These are phyloP conservation scores for Periplaneta americana DNA, from an alignment of 1,140 invertebrate species.

Conservation along the genomic window DNA sequence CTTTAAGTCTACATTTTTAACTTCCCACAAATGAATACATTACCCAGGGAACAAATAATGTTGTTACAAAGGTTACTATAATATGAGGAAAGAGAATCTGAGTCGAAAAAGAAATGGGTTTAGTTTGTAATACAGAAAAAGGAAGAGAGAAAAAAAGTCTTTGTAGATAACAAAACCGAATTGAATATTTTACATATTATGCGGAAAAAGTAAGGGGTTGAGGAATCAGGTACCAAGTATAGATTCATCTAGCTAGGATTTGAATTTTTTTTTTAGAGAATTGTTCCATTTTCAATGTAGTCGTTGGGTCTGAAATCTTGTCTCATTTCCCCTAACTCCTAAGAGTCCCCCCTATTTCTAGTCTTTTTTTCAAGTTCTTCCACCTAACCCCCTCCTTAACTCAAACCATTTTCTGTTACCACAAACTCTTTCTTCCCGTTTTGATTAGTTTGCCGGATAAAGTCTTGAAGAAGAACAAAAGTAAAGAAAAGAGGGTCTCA, in stretches of 20 bases:
- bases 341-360: neutral
- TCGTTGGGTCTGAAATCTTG: neutral
- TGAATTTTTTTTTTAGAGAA: slow-evolving; percentile 1
- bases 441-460: slow-evolving; percentile 14
- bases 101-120: neutral
- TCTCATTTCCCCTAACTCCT: neutral
- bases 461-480: neutral
- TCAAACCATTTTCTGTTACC: slow-evolving; percentile 1
- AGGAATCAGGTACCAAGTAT: neutral
- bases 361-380: neutral
- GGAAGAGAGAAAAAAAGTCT: neutral
- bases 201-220: too few relatives aligned
- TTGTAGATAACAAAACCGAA: neutral
- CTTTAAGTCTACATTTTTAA: too few relatives aligned
- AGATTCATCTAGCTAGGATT: slow-evolving; percentile 4
- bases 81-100: too few relatives aligned
- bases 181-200: neutral
- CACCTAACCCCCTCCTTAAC: neutral
- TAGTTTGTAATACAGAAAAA: neutral
- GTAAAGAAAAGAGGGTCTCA: neutral
- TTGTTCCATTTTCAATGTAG: slow-evolving; percentile 9
- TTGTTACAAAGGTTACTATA: too few relatives aligned
- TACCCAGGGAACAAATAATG: too few relatives aligned
- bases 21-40: too few relatives aligned
- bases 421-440: slow-evolving; percentile 11